phyloP scores from a whole-genome alignment of 1,140 invertebrate species.

The Zaprionus gabonicus region DNA sequence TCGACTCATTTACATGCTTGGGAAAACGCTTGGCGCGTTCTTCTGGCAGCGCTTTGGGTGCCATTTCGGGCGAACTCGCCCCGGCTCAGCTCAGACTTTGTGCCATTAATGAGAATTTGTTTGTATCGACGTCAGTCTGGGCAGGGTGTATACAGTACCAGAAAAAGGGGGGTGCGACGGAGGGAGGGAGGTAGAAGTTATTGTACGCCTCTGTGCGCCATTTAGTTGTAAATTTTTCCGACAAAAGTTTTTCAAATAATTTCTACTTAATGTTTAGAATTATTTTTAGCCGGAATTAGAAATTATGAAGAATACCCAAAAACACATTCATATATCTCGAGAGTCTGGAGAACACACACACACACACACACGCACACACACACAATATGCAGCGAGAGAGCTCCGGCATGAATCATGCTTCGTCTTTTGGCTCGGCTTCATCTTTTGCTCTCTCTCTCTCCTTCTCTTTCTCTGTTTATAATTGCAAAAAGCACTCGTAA shows the following conservation, averaged over 20 bases:
- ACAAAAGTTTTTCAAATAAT: conserved; percentile 76
- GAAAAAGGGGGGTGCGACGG: neutral
- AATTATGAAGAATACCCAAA: conserved; percentile 73
- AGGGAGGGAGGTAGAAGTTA: neutral
- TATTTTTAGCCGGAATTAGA: conserved; percentile 77
- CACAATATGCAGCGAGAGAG: too few species aligned
- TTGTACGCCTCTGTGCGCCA: conserved; percentile 22
- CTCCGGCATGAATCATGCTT: conserved; percentile 49
- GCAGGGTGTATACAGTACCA: conserved; percentile 11
- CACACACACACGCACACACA: neutral
- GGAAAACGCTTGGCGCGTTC: conserved; percentile 49
- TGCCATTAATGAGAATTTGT: conserved; percentile 81
- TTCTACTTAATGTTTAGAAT: conserved; percentile 83
- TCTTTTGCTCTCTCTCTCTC: conserved; percentile 1
- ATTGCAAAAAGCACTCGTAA: conserved; percentile 65
- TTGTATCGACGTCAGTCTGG: conserved; percentile 75
- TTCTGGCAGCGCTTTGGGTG: conserved; percentile 55
- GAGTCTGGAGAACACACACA: neutral
- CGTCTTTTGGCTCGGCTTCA: neutral
- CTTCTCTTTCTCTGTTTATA: conserved; percentile 31
- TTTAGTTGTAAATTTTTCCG: conserved; percentile 73
- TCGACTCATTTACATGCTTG: conserved; percentile 78
- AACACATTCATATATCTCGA: conserved; percentile 11
- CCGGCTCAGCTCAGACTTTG: conserved; percentile 49
- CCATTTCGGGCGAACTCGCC: conserved; percentile 53